A percentile compares a stretch with the other conserved stretches of the same genome.
Evolutionary conservation across 2,797 vertebrate genomes (phyloP).

Genomic region (Etheostoma perlongum): DNA sequence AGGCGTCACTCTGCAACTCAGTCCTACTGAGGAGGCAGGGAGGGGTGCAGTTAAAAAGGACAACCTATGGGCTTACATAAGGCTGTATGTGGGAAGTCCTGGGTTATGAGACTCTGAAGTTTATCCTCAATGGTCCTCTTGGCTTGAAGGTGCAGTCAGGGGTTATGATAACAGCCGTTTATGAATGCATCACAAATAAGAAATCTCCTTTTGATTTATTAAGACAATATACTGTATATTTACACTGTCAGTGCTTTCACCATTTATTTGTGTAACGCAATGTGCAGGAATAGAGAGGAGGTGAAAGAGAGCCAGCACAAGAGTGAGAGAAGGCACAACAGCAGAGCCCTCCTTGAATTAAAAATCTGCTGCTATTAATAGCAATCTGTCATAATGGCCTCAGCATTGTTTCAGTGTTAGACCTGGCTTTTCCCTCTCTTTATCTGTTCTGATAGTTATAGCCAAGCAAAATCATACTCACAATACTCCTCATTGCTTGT

Average conservation of each 20-base stretch:
- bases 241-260: constrained; percentile 17
- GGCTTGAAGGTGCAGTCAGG: constrained; percentile 2
- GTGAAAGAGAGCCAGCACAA: constrained; percentile 58
- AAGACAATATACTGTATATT: constrained; percentile 31
- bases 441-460: constrained; percentile 39
- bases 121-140: constrained; percentile 25
- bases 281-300: constrained; percentile 60
- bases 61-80: constrained; percentile 63
- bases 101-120: constrained; percentile 31
- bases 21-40: constrained; percentile 54
- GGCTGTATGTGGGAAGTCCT: constrained; percentile 52
- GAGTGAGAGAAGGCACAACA: constrained; percentile 74
- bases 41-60: constrained; percentile 46
- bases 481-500: constrained; percentile 23
- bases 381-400: constrained; percentile 75
- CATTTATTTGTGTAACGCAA: constrained; percentile 62
- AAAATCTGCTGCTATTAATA: constrained; percentile 86
- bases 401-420: constrained; percentile 70
- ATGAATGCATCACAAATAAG: constrained; percentile 8
- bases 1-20: constrained; percentile 68
- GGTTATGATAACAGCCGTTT: constrained; percentile 7
- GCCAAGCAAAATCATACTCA: constrained; percentile 21
- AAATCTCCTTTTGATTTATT: constrained; percentile 28
- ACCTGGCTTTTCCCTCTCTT: constrained; percentile 56
- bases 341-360: constrained; percentile 84